Evolutionary conservation across 2,888 invertebrate genomes (phyloP).

Genomic region (Caenorhabditis angaria): DNA sequence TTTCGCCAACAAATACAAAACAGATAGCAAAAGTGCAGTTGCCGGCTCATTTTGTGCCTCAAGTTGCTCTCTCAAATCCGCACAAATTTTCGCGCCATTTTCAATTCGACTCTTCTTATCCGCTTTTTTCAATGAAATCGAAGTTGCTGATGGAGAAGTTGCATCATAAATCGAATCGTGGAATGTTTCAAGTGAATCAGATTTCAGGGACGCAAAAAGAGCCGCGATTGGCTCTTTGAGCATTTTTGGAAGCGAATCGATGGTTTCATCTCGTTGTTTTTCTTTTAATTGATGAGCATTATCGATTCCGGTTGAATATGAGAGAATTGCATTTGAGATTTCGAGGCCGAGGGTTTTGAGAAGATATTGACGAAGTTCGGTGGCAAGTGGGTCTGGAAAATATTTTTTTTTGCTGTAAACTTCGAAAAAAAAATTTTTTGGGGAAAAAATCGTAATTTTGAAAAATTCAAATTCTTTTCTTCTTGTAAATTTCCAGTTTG

Average conservation of each 20-base stretch:
- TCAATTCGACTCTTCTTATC: constrained; percentile 55
- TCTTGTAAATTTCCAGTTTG: not conserved
- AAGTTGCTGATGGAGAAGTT: constrained; percentile 29
- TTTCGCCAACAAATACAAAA: constrained; percentile 41
- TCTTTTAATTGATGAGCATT: constrained; percentile 46
- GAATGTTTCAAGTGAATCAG: constrained; percentile 24
- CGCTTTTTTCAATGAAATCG: constrained; percentile 35
- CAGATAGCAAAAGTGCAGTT: constrained; percentile 33
- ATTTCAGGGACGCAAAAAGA: constrained; percentile 32
- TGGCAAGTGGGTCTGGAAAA: constrained; percentile 42
- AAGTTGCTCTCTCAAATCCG: constrained; percentile 34
- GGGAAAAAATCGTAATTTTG: not conserved
- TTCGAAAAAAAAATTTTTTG: not conserved
- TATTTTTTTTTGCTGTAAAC: not conserved
- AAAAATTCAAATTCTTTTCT: not conserved
- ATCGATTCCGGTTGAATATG: constrained; percentile 43
- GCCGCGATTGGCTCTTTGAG: constrained; percentile 30
- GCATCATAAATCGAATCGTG: constrained; percentile 35
- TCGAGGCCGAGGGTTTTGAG: constrained; percentile 50
- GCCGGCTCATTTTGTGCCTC: constrained; percentile 37
- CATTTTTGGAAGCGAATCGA: constrained; percentile 34
- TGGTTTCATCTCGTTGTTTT: constrained; percentile 46
- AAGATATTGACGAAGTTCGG: constrained; percentile 51
- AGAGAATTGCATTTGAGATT: constrained; percentile 42
- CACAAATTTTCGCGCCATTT: constrained; percentile 18